These are phyloP conservation scores for Alexandromys oeconomus DNA, from an alignment of 2,797 vertebrate genomes.

Conservation along the genomic window DNA sequence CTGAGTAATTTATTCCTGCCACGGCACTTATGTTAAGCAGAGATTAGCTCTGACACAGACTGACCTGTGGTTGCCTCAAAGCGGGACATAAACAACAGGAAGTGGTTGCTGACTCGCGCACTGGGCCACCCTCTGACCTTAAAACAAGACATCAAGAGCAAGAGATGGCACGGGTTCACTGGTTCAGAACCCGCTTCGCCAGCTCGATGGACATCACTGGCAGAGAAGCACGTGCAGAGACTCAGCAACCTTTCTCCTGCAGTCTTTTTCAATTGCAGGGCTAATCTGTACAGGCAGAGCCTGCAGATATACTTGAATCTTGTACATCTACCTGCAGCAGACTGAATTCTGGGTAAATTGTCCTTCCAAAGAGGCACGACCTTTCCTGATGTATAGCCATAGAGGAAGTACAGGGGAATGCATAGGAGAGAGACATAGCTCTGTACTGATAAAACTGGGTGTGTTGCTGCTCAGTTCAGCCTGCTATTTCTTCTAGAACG, in stretches of 20 bases:
- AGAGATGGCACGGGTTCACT: background rate
- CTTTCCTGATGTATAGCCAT: background rate
- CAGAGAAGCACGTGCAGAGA: background rate
- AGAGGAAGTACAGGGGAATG: background rate
- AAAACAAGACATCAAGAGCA: background rate
- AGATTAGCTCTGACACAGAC: background rate
- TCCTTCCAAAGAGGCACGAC: background rate
- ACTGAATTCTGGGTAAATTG: background rate
- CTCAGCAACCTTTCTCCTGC: background rate
- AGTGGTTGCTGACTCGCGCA: background rate
- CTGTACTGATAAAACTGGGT: background rate
- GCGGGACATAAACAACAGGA: background rate
- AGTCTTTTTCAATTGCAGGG: background rate
- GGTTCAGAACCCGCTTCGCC: no score
- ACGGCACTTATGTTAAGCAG: background rate
- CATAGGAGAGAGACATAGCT: no score
- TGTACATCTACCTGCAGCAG: background rate
- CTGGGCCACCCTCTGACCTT: background rate
- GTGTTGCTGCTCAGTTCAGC: background rate
- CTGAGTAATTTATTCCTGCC: background rate
- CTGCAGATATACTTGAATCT: background rate
- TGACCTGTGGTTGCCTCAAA: background rate
- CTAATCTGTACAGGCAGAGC: background rate
- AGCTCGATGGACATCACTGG: background rate
- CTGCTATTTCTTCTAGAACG: background rate